Evolutionary conservation across 2,888 invertebrate species (phyloP).

Genomic region (Silvanus unidentatus): DNA sequence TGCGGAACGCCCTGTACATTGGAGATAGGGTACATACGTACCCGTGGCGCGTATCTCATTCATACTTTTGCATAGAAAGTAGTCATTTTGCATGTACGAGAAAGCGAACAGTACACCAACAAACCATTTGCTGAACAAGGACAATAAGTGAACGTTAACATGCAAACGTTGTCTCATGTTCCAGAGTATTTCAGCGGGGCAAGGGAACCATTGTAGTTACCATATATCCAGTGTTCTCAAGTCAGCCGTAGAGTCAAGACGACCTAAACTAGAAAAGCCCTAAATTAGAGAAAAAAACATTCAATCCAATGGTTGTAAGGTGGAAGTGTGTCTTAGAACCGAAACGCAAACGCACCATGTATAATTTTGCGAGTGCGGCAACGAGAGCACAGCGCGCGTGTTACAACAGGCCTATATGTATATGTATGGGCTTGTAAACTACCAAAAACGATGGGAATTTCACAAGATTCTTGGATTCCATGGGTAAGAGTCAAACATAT

Average conservation of each 20-base stretch:
- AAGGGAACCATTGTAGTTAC: constrained; percentile 47
- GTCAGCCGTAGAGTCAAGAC: constrained; percentile 46
- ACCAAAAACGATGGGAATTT: too few relatives aligned
- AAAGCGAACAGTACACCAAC: constrained; percentile 33
- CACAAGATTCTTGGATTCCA: too few relatives aligned
- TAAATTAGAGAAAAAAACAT: constrained; percentile 5
- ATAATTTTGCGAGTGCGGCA: too few relatives aligned
- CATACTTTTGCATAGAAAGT: constrained; percentile 58
- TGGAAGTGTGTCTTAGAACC: too few relatives aligned
- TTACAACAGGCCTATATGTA: too few relatives aligned
- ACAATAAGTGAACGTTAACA: constrained; percentile 44
- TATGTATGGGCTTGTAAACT: too few relatives aligned
- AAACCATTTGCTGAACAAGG: constrained; percentile 31
- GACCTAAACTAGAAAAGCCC: constrained; percentile 19
- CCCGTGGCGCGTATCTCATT: constrained; percentile 52
- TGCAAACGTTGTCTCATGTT: constrained; percentile 49
- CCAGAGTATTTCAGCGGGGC: constrained; percentile 46
- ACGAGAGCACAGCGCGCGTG: too few relatives aligned
- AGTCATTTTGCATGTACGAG: constrained; percentile 50
- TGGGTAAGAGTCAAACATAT: too few relatives aligned
- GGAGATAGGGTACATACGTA: constrained; percentile 38
- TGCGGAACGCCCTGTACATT: constrained; percentile 3
- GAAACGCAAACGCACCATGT: too few relatives aligned
- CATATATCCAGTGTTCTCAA: constrained; percentile 50
- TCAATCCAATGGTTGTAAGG: constrained; percentile 2